Base-by-base conservation (phyloP, 2,888 invertebrate genomes). In the Volucella inanis region DNA sequence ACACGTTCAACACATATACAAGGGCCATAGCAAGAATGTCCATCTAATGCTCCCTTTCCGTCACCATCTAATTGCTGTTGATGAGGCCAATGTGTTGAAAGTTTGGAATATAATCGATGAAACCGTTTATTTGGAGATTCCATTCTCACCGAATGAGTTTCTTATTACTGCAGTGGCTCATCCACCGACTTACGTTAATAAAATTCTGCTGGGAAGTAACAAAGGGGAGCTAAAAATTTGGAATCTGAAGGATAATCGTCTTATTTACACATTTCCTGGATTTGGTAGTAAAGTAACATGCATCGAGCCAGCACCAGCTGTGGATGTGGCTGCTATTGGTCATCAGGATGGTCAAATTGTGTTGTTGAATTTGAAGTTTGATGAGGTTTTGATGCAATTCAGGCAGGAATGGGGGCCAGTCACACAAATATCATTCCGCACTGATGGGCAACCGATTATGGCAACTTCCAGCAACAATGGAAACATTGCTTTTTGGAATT, bases 171-270 rank as follows among this genome's bases (percentile, higher is more conserved):
- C 97, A 0, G 87, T 98, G n/a, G 93, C 96, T 75, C 99, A 99
- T 93, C 99, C 99, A 0, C 95, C 95, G 31, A 98, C 99, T 0
- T 99, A 99, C 91, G 92, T 98, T 14, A 99, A 99, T 90, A 99
- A 99, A 91, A 94, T 99, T 80, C 91, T 99, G 39, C 92, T 99
- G 50, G 98, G 97, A 0, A 97, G 97, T 88, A 93, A 94, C 75
- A 96, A 98, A 90, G 98, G 98, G 0, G 91, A 93, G 52, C 89
- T 99, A 87, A 97, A 98, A 89, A 91, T 99, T 85, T 98, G 98
- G 97, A 99, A 99, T 92, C 92, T 99, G 8, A 95, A 95, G 71
- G 94, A 94, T 18, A 94, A 94, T 49, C 95, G 95, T 89, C 92
- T 96, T 87, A 93, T 98, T 61, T 95, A 96, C 90, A 95, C 95